These are phyloP conservation scores for Cinara cedri DNA, from an alignment of 2,888 invertebrate genomes.

Conservation along the genomic window DNA sequence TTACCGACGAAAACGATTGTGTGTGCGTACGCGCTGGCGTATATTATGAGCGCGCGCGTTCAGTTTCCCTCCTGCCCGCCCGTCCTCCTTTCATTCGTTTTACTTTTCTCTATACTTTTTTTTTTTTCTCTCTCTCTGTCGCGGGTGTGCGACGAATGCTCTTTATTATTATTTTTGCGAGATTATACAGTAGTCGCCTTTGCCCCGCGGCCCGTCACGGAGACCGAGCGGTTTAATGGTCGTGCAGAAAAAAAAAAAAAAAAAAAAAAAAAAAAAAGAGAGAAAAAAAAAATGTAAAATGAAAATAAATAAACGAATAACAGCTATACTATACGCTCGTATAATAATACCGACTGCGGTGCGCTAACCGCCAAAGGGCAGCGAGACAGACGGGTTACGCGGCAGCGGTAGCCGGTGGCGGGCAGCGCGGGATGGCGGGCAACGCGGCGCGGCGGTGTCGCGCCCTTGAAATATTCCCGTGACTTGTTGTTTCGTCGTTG, in stretches of 20 bases:
- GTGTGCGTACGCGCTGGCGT: not conserved
- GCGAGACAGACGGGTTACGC: too few relatives aligned
- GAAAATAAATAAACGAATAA: not conserved
- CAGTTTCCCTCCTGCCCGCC: too few relatives aligned
- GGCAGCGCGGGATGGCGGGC: too few relatives aligned
- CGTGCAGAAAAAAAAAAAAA: constrained; percentile 3
- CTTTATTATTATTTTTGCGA: constrained; percentile 42
- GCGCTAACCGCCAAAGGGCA: too few relatives aligned
- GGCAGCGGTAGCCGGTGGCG: too few relatives aligned
- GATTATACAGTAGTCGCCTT: not conserved
- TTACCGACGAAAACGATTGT: constrained; percentile 17
- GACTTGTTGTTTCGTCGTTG: too few relatives aligned
- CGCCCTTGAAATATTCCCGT: too few relatives aligned
- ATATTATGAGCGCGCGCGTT: too few relatives aligned
- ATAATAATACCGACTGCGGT: too few relatives aligned
- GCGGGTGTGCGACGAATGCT: constrained; percentile 7
- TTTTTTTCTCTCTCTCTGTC: not conserved
- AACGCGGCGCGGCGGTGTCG: too few relatives aligned
- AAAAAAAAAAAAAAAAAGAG: too few relatives aligned
- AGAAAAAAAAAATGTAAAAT: not conserved
- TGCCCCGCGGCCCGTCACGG: not conserved
- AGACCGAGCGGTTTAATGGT: not conserved
- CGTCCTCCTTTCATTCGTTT: not conserved
- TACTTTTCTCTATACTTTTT: not conserved
- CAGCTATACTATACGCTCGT: not conserved